Evolutionary conservation across 2,113 vertebrate genomes (phyloP).

Genomic region (Eurystomus gularis): DNA sequence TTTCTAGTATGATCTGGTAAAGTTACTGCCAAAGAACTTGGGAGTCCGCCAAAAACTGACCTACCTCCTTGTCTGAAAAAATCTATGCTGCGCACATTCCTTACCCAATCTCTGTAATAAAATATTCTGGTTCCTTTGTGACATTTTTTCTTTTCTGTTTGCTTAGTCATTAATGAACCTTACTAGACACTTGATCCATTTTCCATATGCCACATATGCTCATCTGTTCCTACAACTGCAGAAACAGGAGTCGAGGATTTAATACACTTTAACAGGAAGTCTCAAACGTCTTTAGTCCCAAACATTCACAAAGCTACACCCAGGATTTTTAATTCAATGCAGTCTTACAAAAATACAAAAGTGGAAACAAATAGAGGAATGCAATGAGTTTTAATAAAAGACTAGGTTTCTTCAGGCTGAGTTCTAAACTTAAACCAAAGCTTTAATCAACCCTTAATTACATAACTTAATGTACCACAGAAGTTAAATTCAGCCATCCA

Average conservation of each 20-base stretch:
- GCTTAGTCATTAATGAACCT: not conserved
- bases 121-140: not conserved
- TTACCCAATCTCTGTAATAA: not conserved
- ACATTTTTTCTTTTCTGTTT: not conserved
- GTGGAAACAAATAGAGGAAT: constrained; percentile 2
- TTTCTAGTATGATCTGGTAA: not conserved
- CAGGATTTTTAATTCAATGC: constrained; percentile 18
- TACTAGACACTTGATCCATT: constrained; percentile 14
- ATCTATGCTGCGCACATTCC: not conserved
- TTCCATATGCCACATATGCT: constrained; percentile 15
- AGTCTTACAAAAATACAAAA: not conserved
- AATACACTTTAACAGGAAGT: constrained; percentile 23
- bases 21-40: not conserved
- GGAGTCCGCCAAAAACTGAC: not conserved
- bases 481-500: not conserved
- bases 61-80: not conserved
- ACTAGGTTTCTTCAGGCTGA: not conserved
- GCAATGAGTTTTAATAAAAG: not conserved
- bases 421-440: constrained; percentile 14
- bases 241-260: not conserved
- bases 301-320: constrained; percentile 9
- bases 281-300: not conserved
- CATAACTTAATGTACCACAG: constrained; percentile 18
- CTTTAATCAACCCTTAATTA: constrained; percentile 51
- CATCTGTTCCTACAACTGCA: constrained; percentile 45